Evolutionary conservation across 2,113 vertebrate species (phyloP), one percentile per base, ranked within the genome.

Genomic region (Peromyscus leucopus): DNA sequence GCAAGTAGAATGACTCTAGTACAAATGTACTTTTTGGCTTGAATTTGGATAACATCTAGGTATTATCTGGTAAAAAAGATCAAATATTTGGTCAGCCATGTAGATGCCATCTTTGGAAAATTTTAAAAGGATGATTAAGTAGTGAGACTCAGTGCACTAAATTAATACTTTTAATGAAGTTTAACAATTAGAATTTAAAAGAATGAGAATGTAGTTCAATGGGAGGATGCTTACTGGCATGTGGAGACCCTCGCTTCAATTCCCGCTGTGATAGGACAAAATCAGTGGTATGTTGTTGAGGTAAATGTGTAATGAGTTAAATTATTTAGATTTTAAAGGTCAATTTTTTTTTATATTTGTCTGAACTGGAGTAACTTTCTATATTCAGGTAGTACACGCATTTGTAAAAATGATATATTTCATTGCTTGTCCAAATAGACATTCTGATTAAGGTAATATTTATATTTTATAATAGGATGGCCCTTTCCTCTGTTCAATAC

Each of bases 161-260:
- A 31, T 1, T 42, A 31, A 82, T 36, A 74, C 65, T 75, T 90
- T 79, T 39, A 92, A 90, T 90, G 7, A 90, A 90, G 28, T 48
- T 84, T 84, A 65, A 74, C 80, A 83, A 51, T 5, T 80, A 51
- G 96, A 91, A 91, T 42, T 93, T 86, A 79, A 94, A 94, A 89
- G 42, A 93, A 5, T 39, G 24, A 59, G 15, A 28, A 42, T 74
- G 51, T 19, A 89, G 36, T 55, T 89, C 36, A 42, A 26, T 42
- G 51, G n/a, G 31, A 89, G 9, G 42, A 33, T 89, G 26, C 17
- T 42, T 59, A 15, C 9, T 59, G 24, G 15, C 1, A 42, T 8
- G 16, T 42, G 71, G 55, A 42, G 24, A 28, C 6, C 21, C 10
- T 51, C 2, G 48, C 13, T 74, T 89, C 8, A 74, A 74, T 28